Evolutionary conservation across 2,113 vertebrate genomes (phyloP).

Genomic region (Bubo bubo): DNA sequence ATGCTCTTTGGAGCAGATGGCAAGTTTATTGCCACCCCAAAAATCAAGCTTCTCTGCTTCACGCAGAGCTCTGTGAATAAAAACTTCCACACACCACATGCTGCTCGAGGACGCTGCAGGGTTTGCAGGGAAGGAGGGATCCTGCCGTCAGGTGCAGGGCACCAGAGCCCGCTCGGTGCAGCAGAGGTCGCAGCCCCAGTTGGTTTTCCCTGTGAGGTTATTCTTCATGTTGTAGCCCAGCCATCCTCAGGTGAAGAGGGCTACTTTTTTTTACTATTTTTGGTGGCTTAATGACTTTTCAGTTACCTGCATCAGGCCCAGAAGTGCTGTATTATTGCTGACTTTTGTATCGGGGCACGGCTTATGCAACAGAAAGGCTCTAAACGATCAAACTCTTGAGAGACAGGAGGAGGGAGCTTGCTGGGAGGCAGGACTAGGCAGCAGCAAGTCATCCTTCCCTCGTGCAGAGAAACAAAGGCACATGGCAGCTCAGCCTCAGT

Average conservation of each 20-base stretch:
- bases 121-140: neutral
- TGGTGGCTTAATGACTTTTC: neutral
- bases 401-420: neutral
- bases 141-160: neutral
- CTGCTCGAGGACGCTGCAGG: neutral
- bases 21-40: neutral
- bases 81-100: neutral
- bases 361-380: neutral
- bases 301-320: neutral
- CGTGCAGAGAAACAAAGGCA: neutral
- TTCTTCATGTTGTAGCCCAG: neutral
- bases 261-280: neutral
- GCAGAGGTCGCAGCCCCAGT: neutral
- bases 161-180: neutral
- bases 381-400: rapidly evolving
- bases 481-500: neutral
- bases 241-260: neutral
- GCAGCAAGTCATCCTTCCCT: neutral
- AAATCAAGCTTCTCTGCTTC: neutral
- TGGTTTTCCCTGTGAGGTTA: neutral
- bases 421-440: neutral
- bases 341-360: neutral
- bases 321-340: neutral
- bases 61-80: neutral
- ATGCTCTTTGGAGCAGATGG: neutral